phyloP scores from a whole-genome alignment of 2,113 vertebrate genomes.

The Trematomus loennbergii region DNA sequence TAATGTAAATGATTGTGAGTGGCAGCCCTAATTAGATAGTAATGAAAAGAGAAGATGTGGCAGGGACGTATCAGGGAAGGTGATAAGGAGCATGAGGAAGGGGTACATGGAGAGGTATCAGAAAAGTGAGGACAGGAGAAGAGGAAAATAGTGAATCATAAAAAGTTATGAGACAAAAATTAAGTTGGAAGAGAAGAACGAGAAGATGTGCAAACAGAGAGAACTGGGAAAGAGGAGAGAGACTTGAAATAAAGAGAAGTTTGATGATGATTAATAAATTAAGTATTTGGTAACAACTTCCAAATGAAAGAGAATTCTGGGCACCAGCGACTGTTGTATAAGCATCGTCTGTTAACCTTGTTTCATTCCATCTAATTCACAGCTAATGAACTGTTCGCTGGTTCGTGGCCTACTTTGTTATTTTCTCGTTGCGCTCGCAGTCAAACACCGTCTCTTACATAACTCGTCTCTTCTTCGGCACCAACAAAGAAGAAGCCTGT shows the following conservation, averaged over 20 bases:
- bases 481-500: constrained; percentile 41
- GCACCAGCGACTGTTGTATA: constrained; percentile 60
- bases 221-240: not conserved
- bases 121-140: not conserved
- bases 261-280: constrained; percentile 52
- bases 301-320: constrained; percentile 56
- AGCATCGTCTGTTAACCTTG: constrained; percentile 27
- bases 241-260: constrained; percentile 21
- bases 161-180: not conserved
- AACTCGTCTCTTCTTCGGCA: constrained; percentile 56
- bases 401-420: constrained; percentile 62
- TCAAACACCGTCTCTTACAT: constrained; percentile 65
- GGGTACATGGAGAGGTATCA: not conserved
- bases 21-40: no score
- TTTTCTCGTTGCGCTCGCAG: constrained; percentile 47
- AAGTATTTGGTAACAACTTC: constrained; percentile 56
- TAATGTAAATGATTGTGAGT: no score
- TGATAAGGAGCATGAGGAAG: not conserved
- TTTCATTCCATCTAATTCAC: constrained; percentile 59
- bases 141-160: not conserved
- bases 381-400: constrained; percentile 54
- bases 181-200: not conserved
- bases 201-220: constrained; percentile 2
- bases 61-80: no score
- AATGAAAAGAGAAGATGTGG: no score